Evolutionary conservation across 2,888 invertebrate species (phyloP), one percentile per base, ranked within the genome.

Genomic region (Neocrepidodera transversa): DNA sequence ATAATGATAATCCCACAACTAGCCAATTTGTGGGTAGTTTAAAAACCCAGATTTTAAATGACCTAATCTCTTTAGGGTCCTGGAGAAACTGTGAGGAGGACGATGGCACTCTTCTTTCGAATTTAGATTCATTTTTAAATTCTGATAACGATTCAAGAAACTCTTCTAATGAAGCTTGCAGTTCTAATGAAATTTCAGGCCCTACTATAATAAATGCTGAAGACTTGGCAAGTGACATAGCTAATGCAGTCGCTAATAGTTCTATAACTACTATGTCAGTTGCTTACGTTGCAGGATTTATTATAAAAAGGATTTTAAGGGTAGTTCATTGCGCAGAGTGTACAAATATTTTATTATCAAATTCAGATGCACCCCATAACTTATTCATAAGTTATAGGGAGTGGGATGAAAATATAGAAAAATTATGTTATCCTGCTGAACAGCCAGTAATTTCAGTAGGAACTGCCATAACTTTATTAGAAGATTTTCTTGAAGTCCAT

Each of bases 11-110:
- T 40, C 18, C 40, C n/a, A 17, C 40, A 14, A 40, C 40, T n/a
- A 38, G 2, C 8, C 18, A 18, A 48, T 48, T 48, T 48, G 30
- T 32, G 8, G 36, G 35, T 10, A 49, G 35, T 36, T 14, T 49
- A 20, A 49, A 49, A 10, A 36, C 36, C 17, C 49, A 49, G 18
- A 36, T 49, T 49, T 35, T 49, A 36, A 49, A 49, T 49, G 23
- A 35, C 14, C 30, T 49, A 6, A 48, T 48, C 14, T 13, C 30
- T 49, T 49, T 36, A 18, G 36, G 49, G 16, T 11, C 28, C 14
- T 32, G 48, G 6, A 16, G 49, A 6, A 49, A 49, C 23, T 49
- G 35, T 13, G 49, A 35, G 32, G 18, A 35, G 18, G 49, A 49
- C 23, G 36, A 35, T 16, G 18, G 36, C 18, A 49, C n/a, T 14